phyloP scores from a whole-genome alignment of 2,797 vertebrate genomes.

The Onychomys arenicola region DNA sequence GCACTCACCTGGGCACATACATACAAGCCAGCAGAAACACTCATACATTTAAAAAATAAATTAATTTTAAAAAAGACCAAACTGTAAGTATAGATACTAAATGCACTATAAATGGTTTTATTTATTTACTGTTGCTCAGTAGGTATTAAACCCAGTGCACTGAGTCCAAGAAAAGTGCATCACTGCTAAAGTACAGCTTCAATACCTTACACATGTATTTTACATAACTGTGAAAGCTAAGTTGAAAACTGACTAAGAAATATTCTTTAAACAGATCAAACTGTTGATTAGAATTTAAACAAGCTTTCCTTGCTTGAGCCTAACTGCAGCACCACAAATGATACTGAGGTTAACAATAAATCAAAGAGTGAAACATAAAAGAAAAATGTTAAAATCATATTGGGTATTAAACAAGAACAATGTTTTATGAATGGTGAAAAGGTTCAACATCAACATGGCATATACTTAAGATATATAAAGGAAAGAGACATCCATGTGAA shows the following conservation, averaged over 20 bases:
- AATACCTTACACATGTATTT: not conserved
- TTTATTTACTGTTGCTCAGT: not conserved
- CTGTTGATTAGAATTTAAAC: not conserved
- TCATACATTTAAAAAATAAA: not conserved
- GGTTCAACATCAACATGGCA: not conserved
- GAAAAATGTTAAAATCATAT: not conserved
- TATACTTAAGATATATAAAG: not conserved
- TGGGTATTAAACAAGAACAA: constrained; percentile 38
- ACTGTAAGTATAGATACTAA: not conserved
- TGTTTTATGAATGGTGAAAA: constrained; percentile 7
- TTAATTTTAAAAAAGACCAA: not conserved
- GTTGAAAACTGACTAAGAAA: not conserved
- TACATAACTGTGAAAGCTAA: not conserved
- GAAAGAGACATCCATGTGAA: not conserved
- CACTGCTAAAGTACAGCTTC: not conserved
- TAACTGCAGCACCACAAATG: constrained; percentile 1
- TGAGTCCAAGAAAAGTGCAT: not conserved
- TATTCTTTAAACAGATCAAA: not conserved
- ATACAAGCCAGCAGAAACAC: not conserved
- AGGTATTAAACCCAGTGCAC: not conserved
- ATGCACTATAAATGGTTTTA: constrained; percentile 25
- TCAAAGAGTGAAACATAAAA: not conserved
- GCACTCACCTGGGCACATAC: not conserved
- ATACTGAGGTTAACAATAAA: not conserved
- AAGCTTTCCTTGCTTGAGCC: not conserved